phyloP scores from a whole-genome alignment of 2,888 invertebrate species.

The Scaptomyza polygonia region DNA sequence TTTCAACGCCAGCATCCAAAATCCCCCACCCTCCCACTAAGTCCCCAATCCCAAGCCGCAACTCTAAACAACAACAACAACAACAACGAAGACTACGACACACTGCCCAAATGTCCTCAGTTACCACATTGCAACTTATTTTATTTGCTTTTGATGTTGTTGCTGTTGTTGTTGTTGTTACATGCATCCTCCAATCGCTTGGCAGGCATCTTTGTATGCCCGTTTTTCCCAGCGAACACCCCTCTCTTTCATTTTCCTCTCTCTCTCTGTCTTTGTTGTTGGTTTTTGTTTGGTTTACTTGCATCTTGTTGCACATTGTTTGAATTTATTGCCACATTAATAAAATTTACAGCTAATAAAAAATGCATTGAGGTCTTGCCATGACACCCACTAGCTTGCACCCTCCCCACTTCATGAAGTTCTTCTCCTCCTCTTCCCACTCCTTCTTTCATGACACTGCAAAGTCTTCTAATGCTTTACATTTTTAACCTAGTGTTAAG shows the following conservation, averaged over 20 bases:
- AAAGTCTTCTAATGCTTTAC: not conserved
- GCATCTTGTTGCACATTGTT: conserved; percentile 65
- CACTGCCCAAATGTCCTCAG: conserved; percentile 76
- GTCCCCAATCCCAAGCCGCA: conserved; percentile 31
- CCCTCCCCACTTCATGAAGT: not conserved
- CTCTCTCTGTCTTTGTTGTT: too few species aligned
- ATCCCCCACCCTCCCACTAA: conserved; percentile 5
- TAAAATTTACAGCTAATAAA: conserved; percentile 82
- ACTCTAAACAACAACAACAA: conserved; percentile 6
- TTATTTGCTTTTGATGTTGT: conserved; percentile 21
- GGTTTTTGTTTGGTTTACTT: conserved; percentile 54
- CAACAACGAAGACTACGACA: conserved; percentile 51
- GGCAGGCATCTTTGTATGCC: conserved; percentile 54
- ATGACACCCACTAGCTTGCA: conserved; percentile 58
- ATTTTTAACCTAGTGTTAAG: too few species aligned
- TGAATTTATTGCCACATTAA: conserved; percentile 79
- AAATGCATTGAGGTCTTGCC: conserved; percentile 68
- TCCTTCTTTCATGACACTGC: not conserved
- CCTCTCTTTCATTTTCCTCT: not conserved
- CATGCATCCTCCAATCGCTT: conserved; percentile 53
- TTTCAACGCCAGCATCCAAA: conserved; percentile 70
- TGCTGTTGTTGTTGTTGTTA: conserved; percentile 21
- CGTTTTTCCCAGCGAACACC: conserved; percentile 29
- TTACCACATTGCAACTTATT: conserved; percentile 56
- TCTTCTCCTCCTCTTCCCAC: not conserved